These are phyloP conservation scores for Scaptomyza tumidula DNA, from an alignment of 2,888 invertebrate species.

Conservation along the genomic window DNA sequence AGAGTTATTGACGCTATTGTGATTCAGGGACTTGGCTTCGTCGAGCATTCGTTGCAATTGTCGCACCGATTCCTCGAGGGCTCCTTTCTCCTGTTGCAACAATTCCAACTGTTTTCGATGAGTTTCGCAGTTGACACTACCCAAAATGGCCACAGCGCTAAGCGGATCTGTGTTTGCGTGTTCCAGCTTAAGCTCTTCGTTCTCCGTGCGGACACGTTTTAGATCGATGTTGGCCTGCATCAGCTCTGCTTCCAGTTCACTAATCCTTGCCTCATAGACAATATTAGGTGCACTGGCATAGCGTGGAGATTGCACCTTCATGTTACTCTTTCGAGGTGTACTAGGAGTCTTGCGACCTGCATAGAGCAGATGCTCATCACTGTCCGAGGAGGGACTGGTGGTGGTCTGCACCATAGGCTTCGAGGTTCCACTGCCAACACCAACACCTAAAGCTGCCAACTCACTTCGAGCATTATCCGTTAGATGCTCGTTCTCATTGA, in stretches of 20 bases:
- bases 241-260: conserved; percentile 93
- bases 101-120: conserved; percentile 90
- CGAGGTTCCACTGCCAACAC: conserved; percentile 37
- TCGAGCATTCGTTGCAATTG: conserved; percentile 89
- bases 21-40: conserved; percentile 86
- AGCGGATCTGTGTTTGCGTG: conserved; percentile 72
- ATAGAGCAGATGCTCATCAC: conserved; percentile 83
- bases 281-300: conserved; percentile 91
- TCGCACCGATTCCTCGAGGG: conserved; percentile 88
- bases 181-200: conserved; percentile 85
- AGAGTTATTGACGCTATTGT: conserved; percentile 75
- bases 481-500: conserved; percentile 92
- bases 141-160: conserved; percentile 45
- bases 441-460: conserved; percentile 86
- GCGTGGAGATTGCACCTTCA: conserved; percentile 74
- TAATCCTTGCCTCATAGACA: conserved; percentile 93
- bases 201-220: conserved; percentile 89
- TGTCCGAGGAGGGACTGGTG: conserved; percentile 86
- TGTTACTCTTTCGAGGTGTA: conserved; percentile 64
- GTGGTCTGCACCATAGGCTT: conserved; percentile 32
- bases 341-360: conserved; percentile 52
- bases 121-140: conserved; percentile 85
- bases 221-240: conserved; percentile 91
- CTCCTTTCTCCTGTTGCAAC: conserved; percentile 89
- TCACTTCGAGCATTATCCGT: conserved; percentile 91